A percentile compares a stretch with the other conserved stretches of the same genome.
Evolutionary conservation across 1,140 invertebrate species (phyloP).

Genomic region (Drosophila tani): DNA sequence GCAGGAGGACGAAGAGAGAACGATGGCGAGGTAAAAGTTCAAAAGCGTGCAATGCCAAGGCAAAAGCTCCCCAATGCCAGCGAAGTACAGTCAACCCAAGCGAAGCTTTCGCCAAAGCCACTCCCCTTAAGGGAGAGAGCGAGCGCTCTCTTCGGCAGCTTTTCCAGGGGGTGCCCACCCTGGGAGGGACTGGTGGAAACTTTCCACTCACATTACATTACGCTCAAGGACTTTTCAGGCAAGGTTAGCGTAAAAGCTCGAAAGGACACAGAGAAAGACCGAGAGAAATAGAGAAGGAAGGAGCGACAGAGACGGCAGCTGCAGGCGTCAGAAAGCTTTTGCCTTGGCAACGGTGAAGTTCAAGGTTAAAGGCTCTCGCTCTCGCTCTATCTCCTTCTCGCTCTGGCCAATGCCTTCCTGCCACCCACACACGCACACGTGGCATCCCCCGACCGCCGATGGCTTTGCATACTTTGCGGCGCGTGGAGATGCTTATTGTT

Average conservation of each 20-base stretch:
- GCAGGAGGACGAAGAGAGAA: constrained; percentile 4
- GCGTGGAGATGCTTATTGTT: constrained; percentile 75
- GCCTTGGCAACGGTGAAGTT: constrained; percentile 79
- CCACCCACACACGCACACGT: constrained; percentile 44
- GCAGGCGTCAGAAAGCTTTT: constrained; percentile 31
- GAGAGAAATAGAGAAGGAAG: constrained; percentile 3
- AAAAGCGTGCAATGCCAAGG: constrained; percentile 80
- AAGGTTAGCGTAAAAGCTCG: constrained; percentile 74
- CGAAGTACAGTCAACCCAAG: constrained; percentile 76
- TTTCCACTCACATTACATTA: constrained; percentile 63
- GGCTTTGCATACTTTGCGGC: constrained; percentile 72
- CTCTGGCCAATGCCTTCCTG: constrained; percentile 39
- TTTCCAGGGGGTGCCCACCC: constrained; percentile 5
- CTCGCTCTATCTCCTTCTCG: constrained; percentile 1
- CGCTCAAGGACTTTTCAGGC: constrained; percentile 66
- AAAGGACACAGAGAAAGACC: neutral
- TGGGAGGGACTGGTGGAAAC: constrained; percentile 27
- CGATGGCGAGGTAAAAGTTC: constrained; percentile 53
- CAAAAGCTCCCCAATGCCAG: constrained; percentile 72
- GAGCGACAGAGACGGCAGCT: constrained; percentile 10
- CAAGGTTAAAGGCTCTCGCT: constrained; percentile 68
- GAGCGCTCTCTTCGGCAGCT: constrained; percentile 13
- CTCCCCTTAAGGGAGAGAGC: constrained; percentile 39
- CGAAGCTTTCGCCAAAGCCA: constrained; percentile 45
- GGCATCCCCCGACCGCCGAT: constrained; percentile 11